Percentiles rank a stretch among this genome's conserved stretches.
Evolutionary conservation across 2,888 invertebrate species (phyloP).

Genomic region (Malacosoma neustria): DNA sequence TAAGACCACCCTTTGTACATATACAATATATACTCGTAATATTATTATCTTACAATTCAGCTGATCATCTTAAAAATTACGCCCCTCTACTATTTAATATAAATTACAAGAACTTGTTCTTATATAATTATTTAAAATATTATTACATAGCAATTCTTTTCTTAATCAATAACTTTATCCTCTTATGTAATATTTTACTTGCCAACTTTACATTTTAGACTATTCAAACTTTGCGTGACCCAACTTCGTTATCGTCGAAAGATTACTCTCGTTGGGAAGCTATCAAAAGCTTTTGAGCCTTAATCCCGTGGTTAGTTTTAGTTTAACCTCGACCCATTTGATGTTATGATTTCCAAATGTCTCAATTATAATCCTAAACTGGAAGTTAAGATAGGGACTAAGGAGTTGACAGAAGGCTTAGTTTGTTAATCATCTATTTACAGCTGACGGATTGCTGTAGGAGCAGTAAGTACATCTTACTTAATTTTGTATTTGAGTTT

Average conservation of each 20-base stretch:
- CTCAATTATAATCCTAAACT: neutral
- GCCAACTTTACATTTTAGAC: neutral
- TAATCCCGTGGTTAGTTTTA: neutral
- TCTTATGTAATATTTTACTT: neutral
- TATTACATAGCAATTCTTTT: too few species aligned
- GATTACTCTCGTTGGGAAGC: neutral
- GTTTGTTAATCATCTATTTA: neutral
- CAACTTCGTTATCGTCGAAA: neutral
- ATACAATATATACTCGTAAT: too few species aligned
- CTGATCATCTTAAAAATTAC: too few species aligned
- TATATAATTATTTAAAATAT: too few species aligned
- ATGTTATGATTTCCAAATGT: neutral
- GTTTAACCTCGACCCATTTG: neutral
- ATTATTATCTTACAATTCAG: too few species aligned
- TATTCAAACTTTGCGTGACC: neutral
- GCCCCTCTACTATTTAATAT: too few species aligned
- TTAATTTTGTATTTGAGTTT: too few species aligned
- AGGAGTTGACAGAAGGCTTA: neutral
- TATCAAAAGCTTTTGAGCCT: neutral
- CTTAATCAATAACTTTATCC: neutral
- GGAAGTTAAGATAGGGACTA: neutral
- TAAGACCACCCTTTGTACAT: too few species aligned
- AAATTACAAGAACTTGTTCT: too few species aligned
- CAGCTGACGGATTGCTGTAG: too few species aligned
- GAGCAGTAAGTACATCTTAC: too few species aligned